Base-by-base conservation (phyloP, 2,888 invertebrate species). In the Metellina segmentata region DNA sequence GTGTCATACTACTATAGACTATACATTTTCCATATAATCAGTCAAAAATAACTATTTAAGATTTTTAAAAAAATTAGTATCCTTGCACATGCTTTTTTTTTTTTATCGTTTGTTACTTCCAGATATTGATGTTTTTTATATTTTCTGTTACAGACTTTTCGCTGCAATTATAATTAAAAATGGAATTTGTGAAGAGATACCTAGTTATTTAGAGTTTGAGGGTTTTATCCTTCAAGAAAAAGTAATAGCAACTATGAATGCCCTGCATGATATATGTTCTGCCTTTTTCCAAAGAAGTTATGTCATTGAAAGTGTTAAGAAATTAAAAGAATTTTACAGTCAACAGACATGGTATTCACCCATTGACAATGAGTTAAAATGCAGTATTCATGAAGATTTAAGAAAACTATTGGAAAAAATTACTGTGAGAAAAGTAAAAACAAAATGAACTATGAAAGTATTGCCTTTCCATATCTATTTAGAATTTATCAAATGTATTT, bases 151-250 rank as follows among this genome's bases (percentile, higher is more conserved):
- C 53, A 85, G 85, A 11, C 6, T n/a, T n/a, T 85, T 85, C 53
- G 13, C 53, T n/a, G 5, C 6, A 48, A 74, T 48, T 53, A 16
- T 74, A 8, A n/a, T 20, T 16, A 34, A 52, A 7, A 34, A 20
- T 20, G 48, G 74, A 20, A 16, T 75, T 49, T 85, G 85, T 72
- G 74, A 85, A 85, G 19, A 75, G 75, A 61, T 85, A n/a, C 34
- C 75, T 4, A 53, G 16, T 4, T 75, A 34, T 53, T 61, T 85
- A 16, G 9, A 75, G 7, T 72, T 20, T 9, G 16, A 74, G 7
- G 74, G 74, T 7, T 20, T 53, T 61, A 16, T 7, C 19, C 16
- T 85, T 49, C 74, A 48, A n/a, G 85, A 61, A 34, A 85, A 85
- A 74, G 52, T 13, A 7, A n/a, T 75, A 6, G 6, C 16, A n/a